Evolutionary conservation across 2,113 vertebrate species (phyloP).

Genomic region (Sylvilagus bachmani): DNA sequence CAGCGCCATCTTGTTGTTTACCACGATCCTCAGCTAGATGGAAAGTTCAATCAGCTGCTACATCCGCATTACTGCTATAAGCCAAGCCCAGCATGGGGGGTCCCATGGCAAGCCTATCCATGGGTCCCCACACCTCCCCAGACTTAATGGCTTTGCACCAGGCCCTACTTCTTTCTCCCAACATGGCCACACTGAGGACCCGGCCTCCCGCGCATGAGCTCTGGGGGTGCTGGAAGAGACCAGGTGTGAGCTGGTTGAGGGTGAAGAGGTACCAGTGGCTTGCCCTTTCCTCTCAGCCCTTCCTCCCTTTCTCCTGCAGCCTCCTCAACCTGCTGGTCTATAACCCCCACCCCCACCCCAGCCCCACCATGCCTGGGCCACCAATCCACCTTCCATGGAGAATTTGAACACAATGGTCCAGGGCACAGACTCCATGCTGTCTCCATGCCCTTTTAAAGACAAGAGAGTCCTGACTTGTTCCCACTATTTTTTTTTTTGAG

Average conservation of each 20-base stretch:
- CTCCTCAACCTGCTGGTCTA: constrained; percentile 95
- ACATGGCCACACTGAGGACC: too few relatives aligned
- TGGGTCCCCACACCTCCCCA: too few relatives aligned
- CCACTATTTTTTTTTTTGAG: too few relatives aligned
- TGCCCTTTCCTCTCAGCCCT: constrained; percentile 89
- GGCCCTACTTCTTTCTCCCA: too few relatives aligned
- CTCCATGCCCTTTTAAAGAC: constrained; percentile 93
- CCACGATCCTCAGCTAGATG: too few relatives aligned
- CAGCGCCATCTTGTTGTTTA: too few relatives aligned
- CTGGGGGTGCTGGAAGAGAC: neutral
- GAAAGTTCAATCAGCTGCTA: too few relatives aligned
- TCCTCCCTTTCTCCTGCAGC: constrained; percentile 93
- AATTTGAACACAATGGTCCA: constrained; percentile 90
- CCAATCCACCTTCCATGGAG: constrained; percentile 93
- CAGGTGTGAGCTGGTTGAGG: neutral
- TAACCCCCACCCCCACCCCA: constrained; percentile 88
- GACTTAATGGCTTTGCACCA: too few relatives aligned
- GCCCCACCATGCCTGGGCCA: constrained; percentile 86
- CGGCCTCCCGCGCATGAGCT: too few relatives aligned
- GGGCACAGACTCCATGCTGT: constrained; percentile 91
- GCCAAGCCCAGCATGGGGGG: too few relatives aligned
- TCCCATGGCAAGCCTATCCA: too few relatives aligned
- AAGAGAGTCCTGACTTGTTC: constrained; percentile 94
- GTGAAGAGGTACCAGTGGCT: neutral
- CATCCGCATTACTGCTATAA: too few relatives aligned